Evolutionary conservation across 1,140 invertebrate species (phyloP).

Genomic region (Chironomus striatipennis): DNA sequence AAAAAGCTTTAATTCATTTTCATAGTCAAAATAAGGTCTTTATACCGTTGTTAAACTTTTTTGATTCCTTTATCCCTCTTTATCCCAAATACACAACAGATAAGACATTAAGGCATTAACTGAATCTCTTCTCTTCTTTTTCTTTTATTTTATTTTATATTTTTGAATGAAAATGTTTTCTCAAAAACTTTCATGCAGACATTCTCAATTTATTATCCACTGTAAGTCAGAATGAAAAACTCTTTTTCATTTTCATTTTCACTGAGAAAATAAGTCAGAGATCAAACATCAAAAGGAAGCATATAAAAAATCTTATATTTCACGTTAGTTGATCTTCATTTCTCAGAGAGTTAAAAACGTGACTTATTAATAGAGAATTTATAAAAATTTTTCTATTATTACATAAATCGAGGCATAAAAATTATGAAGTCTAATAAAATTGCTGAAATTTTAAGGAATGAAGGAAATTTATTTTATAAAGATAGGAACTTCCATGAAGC

Average conservation of each 20-base stretch:
- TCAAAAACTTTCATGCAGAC: background rate
- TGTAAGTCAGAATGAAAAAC: background rate
- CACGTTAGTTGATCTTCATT: background rate
- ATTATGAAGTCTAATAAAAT: background rate
- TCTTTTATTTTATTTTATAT: too few relatives aligned
- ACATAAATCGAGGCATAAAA: too few relatives aligned
- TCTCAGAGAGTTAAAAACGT: background rate
- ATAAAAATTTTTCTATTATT: too few relatives aligned
- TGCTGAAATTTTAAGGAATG: background rate
- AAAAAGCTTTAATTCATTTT: too few relatives aligned
- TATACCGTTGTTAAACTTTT: too few relatives aligned
- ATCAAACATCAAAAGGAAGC: background rate
- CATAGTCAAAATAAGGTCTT: too few relatives aligned
- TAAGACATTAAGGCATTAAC: too few relatives aligned
- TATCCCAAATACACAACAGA: too few relatives aligned
- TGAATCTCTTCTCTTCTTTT: too few relatives aligned
- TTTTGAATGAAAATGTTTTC: background rate
- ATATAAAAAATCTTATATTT: background rate
- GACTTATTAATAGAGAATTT: background rate
- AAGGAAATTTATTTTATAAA: slow-evolving; percentile 30
- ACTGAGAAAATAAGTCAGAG: background rate
- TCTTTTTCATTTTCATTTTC: background rate
- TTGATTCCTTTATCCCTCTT: too few relatives aligned
- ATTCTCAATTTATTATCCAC: background rate
- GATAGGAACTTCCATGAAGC: slow-evolving; percentile 43